Conservation (phyloP, 2,888 invertebrate genomes). For the Teinopalpus imperialis region DNA sequence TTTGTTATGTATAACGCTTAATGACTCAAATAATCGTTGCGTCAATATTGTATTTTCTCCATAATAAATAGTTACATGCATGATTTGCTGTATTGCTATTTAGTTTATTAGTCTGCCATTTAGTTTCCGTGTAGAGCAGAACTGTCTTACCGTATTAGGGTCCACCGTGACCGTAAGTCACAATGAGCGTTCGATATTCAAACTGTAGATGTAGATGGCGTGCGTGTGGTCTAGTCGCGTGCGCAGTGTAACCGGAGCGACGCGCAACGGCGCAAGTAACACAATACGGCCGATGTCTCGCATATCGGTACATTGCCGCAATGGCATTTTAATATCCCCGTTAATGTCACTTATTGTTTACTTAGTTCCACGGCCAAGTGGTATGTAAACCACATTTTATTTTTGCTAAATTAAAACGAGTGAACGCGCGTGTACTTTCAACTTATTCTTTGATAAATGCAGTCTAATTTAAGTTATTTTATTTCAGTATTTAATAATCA, state of each 20-base stretch:
- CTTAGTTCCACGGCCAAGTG: constrained; percentile 59
- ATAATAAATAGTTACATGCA: constrained; percentile 20
- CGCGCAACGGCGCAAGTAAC: constrained; percentile 78
- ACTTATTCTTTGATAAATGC: neutral
- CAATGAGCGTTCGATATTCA: constrained; percentile 44
- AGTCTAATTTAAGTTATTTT: too few relatives aligned
- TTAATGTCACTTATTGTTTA: constrained; percentile 78
- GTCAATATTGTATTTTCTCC: constrained; percentile 6
- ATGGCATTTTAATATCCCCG: constrained; percentile 76
- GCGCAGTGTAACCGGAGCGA: constrained; percentile 78
- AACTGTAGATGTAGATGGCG: constrained; percentile 65
- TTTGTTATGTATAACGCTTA: too few relatives aligned
- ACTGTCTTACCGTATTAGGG: constrained; percentile 25
- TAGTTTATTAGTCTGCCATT: constrained; percentile 24
- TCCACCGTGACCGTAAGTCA: constrained; percentile 34
- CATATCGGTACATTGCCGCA: constrained; percentile 73
- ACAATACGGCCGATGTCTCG: constrained; percentile 73
- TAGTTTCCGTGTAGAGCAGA: constrained; percentile 23
- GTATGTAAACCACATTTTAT: constrained; percentile 51
- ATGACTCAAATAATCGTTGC: too few relatives aligned
- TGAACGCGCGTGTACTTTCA: neutral
- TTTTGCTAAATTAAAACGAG: constrained; percentile 12
- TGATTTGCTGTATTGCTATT: constrained; percentile 18
- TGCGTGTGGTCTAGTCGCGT: constrained; percentile 80
- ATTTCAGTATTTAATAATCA: too few relatives aligned